Evolutionary conservation across 2,113 vertebrate species (phyloP).

Genomic region (Xiphophorus hellerii): DNA sequence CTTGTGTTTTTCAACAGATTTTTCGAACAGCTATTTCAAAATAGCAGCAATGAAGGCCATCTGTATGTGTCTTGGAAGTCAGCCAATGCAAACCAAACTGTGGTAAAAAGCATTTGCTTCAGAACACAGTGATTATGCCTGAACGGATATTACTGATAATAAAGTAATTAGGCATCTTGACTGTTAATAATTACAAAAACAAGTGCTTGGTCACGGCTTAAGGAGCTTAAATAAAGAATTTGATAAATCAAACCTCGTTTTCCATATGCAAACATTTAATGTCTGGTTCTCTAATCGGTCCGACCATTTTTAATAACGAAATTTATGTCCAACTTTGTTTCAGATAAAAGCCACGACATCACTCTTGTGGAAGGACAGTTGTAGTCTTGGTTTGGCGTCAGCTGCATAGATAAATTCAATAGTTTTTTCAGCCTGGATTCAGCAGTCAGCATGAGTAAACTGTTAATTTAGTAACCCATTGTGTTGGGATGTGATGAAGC

Average conservation of each 20-base stretch:
- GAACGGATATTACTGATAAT: not conserved
- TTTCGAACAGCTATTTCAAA: not conserved
- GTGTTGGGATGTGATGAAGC: not conserved
- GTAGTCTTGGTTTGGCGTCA: constrained; percentile 1
- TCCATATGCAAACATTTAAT: not conserved
- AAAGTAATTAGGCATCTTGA: constrained; percentile 6
- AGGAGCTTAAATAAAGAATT: not conserved
- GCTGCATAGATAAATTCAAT: not conserved
- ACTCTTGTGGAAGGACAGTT: constrained; percentile 5
- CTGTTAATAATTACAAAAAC: not conserved
- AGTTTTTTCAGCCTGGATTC: constrained; percentile 2
- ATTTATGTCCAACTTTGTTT: not conserved
- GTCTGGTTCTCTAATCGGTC: not conserved
- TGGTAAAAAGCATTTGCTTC: not conserved
- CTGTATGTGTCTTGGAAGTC: constrained; percentile 1
- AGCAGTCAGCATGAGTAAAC: not conserved
- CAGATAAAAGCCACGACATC: not conserved
- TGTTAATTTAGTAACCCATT: constrained; percentile 10
- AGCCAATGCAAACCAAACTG: not conserved
- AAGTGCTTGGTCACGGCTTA: not conserved
- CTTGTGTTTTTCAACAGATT: constrained; percentile 9
- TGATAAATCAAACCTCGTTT: not conserved
- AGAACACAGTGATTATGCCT: not conserved
- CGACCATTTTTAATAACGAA: not conserved
- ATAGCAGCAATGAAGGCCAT: not conserved